phyloP scores from a whole-genome alignment of 2,888 invertebrate species.

The Eledona agricola region DNA sequence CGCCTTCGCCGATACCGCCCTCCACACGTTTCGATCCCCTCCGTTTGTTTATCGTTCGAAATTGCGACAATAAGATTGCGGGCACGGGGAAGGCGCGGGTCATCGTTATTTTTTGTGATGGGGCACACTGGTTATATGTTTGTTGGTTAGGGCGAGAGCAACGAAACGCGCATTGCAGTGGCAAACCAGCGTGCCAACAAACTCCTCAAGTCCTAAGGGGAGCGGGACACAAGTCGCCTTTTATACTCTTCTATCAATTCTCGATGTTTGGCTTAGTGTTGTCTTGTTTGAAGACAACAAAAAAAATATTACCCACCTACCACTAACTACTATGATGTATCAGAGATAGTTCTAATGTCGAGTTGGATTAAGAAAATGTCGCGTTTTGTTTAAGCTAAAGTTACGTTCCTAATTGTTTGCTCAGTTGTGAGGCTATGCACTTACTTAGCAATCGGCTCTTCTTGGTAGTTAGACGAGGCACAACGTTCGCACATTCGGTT shows the following conservation, averaged over 20 bases:
- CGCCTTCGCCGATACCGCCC: slow-evolving; percentile 43
- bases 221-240: slow-evolving; percentile 57
- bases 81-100: slow-evolving; percentile 41
- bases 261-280: slow-evolving; percentile 53
- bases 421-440: slow-evolving; percentile 13
- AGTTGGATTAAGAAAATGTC: too few species aligned
- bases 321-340: neutral
- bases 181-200: slow-evolving; percentile 98
- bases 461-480: slow-evolving; percentile 25
- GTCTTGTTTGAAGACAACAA: too few species aligned
- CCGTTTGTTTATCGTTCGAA: neutral
- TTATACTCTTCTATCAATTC: slow-evolving; percentile 60
- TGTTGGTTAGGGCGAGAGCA: slow-evolving; percentile 81
- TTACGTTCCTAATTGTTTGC: slow-evolving; percentile 27
- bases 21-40: neutral
- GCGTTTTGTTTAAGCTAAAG: slow-evolving; percentile 4
- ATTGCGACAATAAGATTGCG: slow-evolving; percentile 31
- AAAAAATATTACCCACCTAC: too few species aligned
- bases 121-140: slow-evolving; percentile 57
- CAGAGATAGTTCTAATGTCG: neutral
- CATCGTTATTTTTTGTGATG: slow-evolving; percentile 37
- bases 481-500: slow-evolving; percentile 21
- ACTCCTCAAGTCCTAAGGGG: slow-evolving; percentile 80
- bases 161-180: slow-evolving; percentile 94
- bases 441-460: slow-evolving; percentile 20